Conservation (phyloP, 1,140 invertebrate genomes). For the Diachasma alloeum region DNA sequence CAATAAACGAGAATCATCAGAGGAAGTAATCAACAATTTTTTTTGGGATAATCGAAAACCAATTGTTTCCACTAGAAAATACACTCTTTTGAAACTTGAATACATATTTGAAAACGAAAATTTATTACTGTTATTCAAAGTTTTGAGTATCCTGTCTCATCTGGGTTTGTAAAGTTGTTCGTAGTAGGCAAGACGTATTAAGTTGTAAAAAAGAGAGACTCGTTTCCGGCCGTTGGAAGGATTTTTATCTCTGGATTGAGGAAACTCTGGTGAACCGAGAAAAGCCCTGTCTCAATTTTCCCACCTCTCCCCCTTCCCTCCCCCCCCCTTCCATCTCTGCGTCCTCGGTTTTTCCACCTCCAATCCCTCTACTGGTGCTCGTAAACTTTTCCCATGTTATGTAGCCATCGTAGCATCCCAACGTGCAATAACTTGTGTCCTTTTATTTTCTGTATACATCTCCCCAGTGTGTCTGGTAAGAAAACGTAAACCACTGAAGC, state of each 20-base stretch:
- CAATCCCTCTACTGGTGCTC: background rate
- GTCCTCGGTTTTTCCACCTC: background rate
- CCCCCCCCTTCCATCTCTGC: background rate
- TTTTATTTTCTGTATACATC: background rate
- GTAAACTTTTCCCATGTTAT: background rate
- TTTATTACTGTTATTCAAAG: background rate
- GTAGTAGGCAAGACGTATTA: background rate
- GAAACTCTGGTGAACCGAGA: conserved; percentile 15
- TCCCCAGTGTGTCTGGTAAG: background rate
- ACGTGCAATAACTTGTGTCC: background rate
- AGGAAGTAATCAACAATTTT: background rate
- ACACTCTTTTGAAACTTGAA: background rate
- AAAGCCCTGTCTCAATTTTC: conserved; percentile 17
- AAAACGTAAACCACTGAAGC: background rate
- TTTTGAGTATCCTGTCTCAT: background rate
- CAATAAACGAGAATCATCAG: no score
- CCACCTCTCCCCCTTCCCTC: background rate
- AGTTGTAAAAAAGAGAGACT: background rate
- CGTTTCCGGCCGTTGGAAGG: background rate
- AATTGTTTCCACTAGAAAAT: background rate
- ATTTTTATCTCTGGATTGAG: conserved; percentile 4
- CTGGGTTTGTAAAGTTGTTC: background rate
- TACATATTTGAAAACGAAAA: background rate
- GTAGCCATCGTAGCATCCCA: background rate
- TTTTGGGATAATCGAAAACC: background rate